Base-by-base conservation (phyloP, 2,113 vertebrate species). In the Uria lomvia region DNA sequence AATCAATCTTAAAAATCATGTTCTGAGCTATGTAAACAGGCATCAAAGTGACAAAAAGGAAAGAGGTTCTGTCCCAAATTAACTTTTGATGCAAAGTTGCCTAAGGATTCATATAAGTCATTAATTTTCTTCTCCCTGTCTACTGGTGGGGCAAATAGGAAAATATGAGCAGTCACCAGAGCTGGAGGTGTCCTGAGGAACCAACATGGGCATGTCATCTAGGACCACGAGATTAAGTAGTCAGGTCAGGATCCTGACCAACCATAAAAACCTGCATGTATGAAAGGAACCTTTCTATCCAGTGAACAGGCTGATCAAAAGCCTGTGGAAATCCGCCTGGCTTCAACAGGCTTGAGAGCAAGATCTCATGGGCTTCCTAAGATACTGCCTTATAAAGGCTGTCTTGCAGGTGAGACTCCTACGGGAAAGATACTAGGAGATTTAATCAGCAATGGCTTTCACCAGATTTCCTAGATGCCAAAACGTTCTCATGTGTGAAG, bases 1-100 rank as follows among this genome's bases (percentile, higher is more conserved):
- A 94, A 96, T 96, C 94, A 96, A 95, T 93, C 96, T 97, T 94
- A 79, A 93, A 92, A 81, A 85, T 49, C 68, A 47, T 56, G 79
- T 84, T 82, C 65, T 79, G 66, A 94, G 50, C 40, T 97, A 81
- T 88, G 94, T 95, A 91, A 86, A 87, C 66, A 92, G 87, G 40
- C 72, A 96, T 89, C 74, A 94, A 94, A 97, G 87, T 62, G 78
- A 93, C 22, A 45, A 74, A 90, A 83, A 70, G 7, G 21, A 36
- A 66, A 63, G 17, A 50, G 6, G 4, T 81, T 73, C 56, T 65
- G 5, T 52, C 30, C 17, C 59, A 82, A 83, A 50, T 6, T 47
- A 60, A 45, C 23, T 78, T 86, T 24, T 1, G 0, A 53, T 43
- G 26, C 15, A 55, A 91, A 95, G 6, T n/a, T 83, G 27, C 34